Evolutionary conservation across 1,140 invertebrate species (phyloP), one percentile per base, ranked within the genome.

Genomic region (Hydropsyche tenuis): DNA sequence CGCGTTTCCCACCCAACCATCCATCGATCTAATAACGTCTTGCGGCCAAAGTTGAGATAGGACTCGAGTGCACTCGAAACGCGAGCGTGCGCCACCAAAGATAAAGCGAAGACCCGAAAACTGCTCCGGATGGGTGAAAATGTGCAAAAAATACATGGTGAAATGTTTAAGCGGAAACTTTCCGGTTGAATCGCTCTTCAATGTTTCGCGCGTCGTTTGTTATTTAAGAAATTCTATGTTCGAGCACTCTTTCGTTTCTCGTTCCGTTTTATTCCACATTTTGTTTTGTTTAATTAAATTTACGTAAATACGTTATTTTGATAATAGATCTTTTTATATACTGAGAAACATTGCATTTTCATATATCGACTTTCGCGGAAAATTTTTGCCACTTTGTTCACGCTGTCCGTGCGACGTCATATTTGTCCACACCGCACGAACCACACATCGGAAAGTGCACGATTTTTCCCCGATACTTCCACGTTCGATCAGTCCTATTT

Each of bases 211-310:
- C 48, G 48, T 53, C 48, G 48, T 53, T 53, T 53, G 48, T 53
- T 53, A 53, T 53, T 37, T 53, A 53, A 53, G 48, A 53, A 53
- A 53, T 53, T 53, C 48, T n/a, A n/a, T n/a, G n/a, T n/a, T n/a
- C n/a, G n/a, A n/a, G 48, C 48, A 46, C 14, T n/a, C n/a, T n/a
- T n/a, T n/a, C n/a, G n/a, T n/a, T n/a, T n/a, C n/a, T n/a, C n/a
- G n/a, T n/a, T n/a, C n/a, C n/a, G n/a, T n/a, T n/a, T n/a, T n/a
- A n/a, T n/a, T n/a, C n/a, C n/a, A n/a, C n/a, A n/a, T n/a, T n/a
- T n/a, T n/a, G n/a, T n/a, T n/a, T n/a, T n/a, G n/a, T n/a, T n/a
- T n/a, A n/a, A n/a, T n/a, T n/a, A n/a, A n/a, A n/a, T n/a, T n/a
- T n/a, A n/a, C n/a, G n/a, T n/a, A n/a, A n/a, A n/a, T n/a, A n/a